Base-by-base conservation (phyloP, 92 coral and sea anemone genomes). In the Bergia sp. region DNA sequence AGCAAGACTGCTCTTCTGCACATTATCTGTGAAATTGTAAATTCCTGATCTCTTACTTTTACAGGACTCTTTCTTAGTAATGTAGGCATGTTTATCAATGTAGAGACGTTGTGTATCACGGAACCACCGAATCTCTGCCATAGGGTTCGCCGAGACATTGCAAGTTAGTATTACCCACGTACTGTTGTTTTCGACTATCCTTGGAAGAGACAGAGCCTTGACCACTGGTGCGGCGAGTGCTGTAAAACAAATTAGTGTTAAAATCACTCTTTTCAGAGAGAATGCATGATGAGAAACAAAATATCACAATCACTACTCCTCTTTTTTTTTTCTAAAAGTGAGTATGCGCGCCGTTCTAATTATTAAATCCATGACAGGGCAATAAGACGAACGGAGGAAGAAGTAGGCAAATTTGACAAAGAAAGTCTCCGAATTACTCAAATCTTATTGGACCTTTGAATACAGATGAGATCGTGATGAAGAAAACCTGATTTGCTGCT, bases 101-200 rank as follows among this genome's bases (percentile, higher is more conserved):
- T 50, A 38, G 7, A 71, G 50, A 44, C 3, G 50, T 9, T 15
- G 37, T 12, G 67, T 20, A 36, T 71, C 67, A 45, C 20, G 87
- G 16, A 43, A 71, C 87, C 87, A 84, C 64, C 1, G 5, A 9
- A 84, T 39, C n/a, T 23, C 45, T 1, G 87, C 65, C 87, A 6
- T 49, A 0, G 87, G 87, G 23, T 84, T 84, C 15, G 78, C 87
- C 0, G 87, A 44, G 36, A 84, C 79, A 84, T 84, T 84, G 37
- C 87, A 84, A 38, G 79, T 71, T 37, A 84, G 20, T 21, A 16
- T 8, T 10, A 84, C 78, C 79, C 66, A 71, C 6, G 65, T 69
- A 13, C 43, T 67, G 69, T 84, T 84, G n/a, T 69, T 84, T 75
- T 84, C 87, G 1, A 45, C 37, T 29, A 69, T 13, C 3, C 65